Base-by-base conservation (phyloP, 2,113 vertebrate genomes). In the Salminus brasiliensis region DNA sequence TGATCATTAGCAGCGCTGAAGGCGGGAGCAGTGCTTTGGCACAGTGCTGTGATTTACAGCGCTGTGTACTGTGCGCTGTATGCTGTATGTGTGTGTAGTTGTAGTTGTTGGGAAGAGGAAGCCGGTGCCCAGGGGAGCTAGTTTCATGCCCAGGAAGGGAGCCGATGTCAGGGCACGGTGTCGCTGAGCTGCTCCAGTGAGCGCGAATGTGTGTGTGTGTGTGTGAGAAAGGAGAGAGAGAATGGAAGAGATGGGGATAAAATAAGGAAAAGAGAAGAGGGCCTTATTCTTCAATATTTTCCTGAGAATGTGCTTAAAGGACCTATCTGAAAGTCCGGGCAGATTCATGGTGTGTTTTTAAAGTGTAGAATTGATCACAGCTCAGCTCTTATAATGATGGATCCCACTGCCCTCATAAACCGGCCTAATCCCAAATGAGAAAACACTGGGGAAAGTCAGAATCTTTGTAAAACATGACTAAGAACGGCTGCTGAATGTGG, bases 141-240 rank as follows among this genome's bases (percentile, higher is more conserved):
- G 67, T 71, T 79, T 72, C 77, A 53, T 52, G 77, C n/a, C 67
- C 57, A 29, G 69, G 55, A 52, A 72, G 68, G 45, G 59, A 63
- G n/a, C 15, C 32, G n/a, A 9, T 71, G 67, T 79, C 68, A 78
- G 67, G 68, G 53, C 76, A 53, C 43, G 34, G 23, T 79, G 69
- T 65, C 39, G 60, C 71, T 60, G 77, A 65, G 71, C 32, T 53
- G 69, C 77, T 79, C 55, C 57, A 53, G 32, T 21, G 39, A 52
- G 67, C 59, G 55, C 41, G 21, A 13, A 11, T 41, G 16, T 39
- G 45, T 23, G 18, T 65, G 45, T 66, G 62, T 21, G 65, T 27
- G 47, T 55, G 75, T 57, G 47, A 2, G 39, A 34, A 23, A 39
- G 32, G 23, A 4, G 21, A n/a, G 21, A 39, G 10, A 12, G 32